Evolutionary conservation across 2,113 vertebrate genomes (phyloP).

Genomic region (Aphelocoma coerulescens): DNA sequence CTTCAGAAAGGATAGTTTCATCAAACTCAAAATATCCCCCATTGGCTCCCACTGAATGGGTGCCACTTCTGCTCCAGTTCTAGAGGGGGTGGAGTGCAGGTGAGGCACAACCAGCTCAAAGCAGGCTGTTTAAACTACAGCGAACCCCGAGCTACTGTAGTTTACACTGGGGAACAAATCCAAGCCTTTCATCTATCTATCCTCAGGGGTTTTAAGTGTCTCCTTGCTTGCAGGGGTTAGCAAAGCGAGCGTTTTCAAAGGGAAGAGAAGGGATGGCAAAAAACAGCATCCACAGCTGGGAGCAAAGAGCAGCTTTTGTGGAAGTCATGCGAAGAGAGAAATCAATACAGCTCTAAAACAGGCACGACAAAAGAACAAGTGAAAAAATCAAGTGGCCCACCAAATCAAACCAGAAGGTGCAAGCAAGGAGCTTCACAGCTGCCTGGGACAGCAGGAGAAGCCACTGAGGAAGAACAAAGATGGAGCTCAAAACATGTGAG

Average conservation of each 20-base stretch:
- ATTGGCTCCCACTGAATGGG: fast-evolving
- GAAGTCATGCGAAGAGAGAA: conserved; percentile 9
- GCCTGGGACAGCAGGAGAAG: background rate
- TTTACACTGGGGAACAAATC: background rate
- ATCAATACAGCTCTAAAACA: conserved; percentile 37
- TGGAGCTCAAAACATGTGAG: background rate
- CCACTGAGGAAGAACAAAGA: background rate
- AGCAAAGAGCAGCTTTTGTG: conserved; percentile 54
- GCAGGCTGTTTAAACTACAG: background rate
- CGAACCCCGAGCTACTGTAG: background rate
- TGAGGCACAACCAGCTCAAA: background rate
- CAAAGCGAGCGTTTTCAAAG: background rate
- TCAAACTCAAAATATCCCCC: background rate
- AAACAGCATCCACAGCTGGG: conserved; percentile 5
- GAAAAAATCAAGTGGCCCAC: background rate
- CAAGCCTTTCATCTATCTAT: background rate
- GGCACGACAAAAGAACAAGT: background rate
- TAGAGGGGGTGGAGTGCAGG: background rate
- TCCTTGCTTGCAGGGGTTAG: conserved; percentile 24
- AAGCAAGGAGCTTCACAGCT: conserved; percentile 1
- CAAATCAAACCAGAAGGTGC: background rate
- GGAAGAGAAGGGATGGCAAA: background rate
- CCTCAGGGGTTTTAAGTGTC: background rate
- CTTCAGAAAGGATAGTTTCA: background rate
- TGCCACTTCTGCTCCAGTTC: background rate